phyloP scores from a whole-genome alignment of 1,140 invertebrate species.

The Druon quercuslanigerum region DNA sequence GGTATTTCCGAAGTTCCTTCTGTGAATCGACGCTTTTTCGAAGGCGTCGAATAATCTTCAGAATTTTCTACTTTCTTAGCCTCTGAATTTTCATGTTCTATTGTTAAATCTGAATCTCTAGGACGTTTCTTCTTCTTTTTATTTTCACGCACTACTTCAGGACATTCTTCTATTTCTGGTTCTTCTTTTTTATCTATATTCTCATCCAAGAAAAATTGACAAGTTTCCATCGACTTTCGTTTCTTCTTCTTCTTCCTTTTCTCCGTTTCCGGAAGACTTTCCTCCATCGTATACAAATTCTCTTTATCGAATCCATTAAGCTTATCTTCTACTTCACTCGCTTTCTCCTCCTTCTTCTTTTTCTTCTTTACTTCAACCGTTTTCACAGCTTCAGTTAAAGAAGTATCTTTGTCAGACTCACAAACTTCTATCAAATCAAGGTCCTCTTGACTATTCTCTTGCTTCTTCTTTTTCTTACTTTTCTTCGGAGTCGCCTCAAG shows the following conservation, averaged over 20 bases:
- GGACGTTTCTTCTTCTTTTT: conserved; percentile 32
- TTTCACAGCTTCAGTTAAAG: conserved; percentile 16
- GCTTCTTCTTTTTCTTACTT: conserved; percentile 46
- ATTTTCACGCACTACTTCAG: background rate
- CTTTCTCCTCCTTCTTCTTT: conserved; percentile 42
- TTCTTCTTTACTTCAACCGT: conserved; percentile 19
- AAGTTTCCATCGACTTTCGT: conserved; percentile 32
- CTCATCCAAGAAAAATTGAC: conserved; percentile 2
- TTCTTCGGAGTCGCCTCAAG: conserved; percentile 41
- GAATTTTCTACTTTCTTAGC: background rate
- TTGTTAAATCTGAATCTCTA: conserved; percentile 12
- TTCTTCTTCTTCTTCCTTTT: conserved; percentile 33
- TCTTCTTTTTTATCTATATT: conserved; percentile 33
- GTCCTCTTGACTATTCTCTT: conserved; percentile 27
- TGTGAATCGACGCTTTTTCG: background rate
- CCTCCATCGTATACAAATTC: conserved; percentile 37
- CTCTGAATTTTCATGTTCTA: background rate
- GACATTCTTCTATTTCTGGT: conserved; percentile 10
- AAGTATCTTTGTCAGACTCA: conserved; percentile 19
- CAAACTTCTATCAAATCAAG: conserved; percentile 27
- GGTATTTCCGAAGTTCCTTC: conserved; percentile 11
- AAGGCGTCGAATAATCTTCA: background rate
- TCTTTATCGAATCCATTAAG: conserved; percentile 37
- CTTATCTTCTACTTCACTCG: conserved; percentile 16
- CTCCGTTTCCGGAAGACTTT: conserved; percentile 25